Evolutionary conservation across 2,113 vertebrate species (phyloP), one percentile per base, ranked within the genome.

Genomic region (Chelonoidis abingdonii): DNA sequence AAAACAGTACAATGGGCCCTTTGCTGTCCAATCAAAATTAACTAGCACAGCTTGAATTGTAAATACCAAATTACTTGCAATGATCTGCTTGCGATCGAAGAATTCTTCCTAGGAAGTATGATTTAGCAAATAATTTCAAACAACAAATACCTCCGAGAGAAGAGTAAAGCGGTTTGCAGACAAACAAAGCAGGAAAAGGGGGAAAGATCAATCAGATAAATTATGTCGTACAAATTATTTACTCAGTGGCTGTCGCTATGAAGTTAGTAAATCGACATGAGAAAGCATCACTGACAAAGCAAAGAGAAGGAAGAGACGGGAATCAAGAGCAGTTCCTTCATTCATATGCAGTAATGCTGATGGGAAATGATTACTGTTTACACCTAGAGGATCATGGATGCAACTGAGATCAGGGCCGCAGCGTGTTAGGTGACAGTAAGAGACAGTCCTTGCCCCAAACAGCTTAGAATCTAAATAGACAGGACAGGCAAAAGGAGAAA

Each of bases 231-330:
- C 94, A 95, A 92, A 96, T 95, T 88, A 90, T 95, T 96, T 89
- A 89, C 88, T 5, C 5, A 72, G 91, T 56, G 87, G 86, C 1
- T 24, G 69, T 78, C 81, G 62, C 95, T 96, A 96, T 93, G 93
- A 91, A 92, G 76, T 47, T 91, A 5, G 59, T 89, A 91, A 91
- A 96, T 62, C 84, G 83, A 94, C 92, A 92, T 81, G 89, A 93
- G 96, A 89, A 56, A 84, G 94, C 57, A 93, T 1, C 84, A 90
- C 89, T 98, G 94, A 93, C 96, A 95, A 59, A 94, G 85, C 56
- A 59, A 90, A 94, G 95, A 54, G 87, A 95, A 97, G 96, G 96
- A 95, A 4, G 95, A 97, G 97, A 97, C 95, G 95, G 93, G 92
- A 83, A 11, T 2, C 57, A 89, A 62, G 86, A 89, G 96, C 88